Percentiles rank a stretch among this genome's conserved stretches.
Conservation (phyloP, 1,140 invertebrate species). For the Himalopsyche phryganea region DNA sequence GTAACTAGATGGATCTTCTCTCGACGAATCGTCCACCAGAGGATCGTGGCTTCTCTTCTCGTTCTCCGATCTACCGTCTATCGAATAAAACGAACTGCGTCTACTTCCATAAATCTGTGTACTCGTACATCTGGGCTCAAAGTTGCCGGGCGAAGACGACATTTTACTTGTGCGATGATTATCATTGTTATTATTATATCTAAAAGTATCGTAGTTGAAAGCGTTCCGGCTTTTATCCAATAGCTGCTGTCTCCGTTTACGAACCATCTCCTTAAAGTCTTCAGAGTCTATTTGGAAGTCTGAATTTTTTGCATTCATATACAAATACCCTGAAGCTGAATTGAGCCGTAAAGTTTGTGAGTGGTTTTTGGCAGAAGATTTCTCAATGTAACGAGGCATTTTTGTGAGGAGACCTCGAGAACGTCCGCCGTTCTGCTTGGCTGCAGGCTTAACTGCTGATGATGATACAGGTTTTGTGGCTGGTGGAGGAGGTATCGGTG, state of each 20-base stretch:
- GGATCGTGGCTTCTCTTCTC: conserved; percentile 48
- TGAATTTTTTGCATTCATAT: conserved; percentile 50
- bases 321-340: conserved; percentile 50
- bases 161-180: conserved; percentile 24
- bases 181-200: conserved; percentile 15
- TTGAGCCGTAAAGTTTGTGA: conserved; percentile 48
- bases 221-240: conserved; percentile 30
- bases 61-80: conserved; percentile 42
- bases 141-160: conserved; percentile 18
- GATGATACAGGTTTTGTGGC: conserved; percentile 33
- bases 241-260: conserved; percentile 46
- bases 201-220: conserved; percentile 32
- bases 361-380: conserved; percentile 41
- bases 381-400: conserved; percentile 49
- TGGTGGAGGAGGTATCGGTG: conserved; percentile 41
- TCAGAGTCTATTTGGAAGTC: conserved; percentile 50
- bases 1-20: conserved; percentile 49
- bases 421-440: conserved; percentile 24
- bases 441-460: conserved; percentile 40
- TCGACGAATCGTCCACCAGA: conserved; percentile 49
- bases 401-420: conserved; percentile 12
- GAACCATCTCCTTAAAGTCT: conserved; percentile 48
- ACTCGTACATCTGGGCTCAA: conserved; percentile 25
- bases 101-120: conserved; percentile 30
- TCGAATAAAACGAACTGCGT: conserved; percentile 46